phyloP scores from a whole-genome alignment of 2,888 invertebrate genomes.

The Aporophyla nigra region DNA sequence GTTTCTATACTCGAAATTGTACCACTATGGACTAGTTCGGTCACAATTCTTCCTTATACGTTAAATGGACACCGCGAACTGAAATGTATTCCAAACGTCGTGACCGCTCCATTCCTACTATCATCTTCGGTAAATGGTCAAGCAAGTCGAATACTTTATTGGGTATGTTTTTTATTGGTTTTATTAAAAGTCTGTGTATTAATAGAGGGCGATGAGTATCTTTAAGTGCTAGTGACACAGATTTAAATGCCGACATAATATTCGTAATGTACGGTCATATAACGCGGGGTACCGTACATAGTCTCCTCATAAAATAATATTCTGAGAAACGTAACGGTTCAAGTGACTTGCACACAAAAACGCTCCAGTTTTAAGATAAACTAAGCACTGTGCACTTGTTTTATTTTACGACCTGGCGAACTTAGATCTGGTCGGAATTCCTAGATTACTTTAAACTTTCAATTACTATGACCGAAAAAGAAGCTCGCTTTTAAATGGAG shows the following conservation, averaged over 20 bases:
- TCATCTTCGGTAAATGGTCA: conserved; percentile 58
- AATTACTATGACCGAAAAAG: conserved; percentile 60
- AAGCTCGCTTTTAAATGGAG: conserved; percentile 32
- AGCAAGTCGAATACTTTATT: conserved; percentile 66
- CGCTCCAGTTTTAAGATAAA: conserved; percentile 83
- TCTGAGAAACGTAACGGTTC: conserved; percentile 86
- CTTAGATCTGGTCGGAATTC: conserved; percentile 80
- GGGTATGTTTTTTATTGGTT: conserved; percentile 70
- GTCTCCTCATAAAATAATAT: conserved; percentile 78
- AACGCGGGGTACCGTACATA: conserved; percentile 81
- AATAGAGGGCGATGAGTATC: conserved; percentile 81
- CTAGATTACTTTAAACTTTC: conserved; percentile 68
- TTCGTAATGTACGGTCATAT: conserved; percentile 80
- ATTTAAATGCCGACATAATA: conserved; percentile 81
- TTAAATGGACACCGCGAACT: conserved; percentile 75
- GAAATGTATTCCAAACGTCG: conserved; percentile 72
- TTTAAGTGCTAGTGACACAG: conserved; percentile 82
- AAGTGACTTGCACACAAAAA: conserved; percentile 77
- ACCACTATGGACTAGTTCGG: conserved; percentile 71
- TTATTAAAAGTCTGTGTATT: conserved; percentile 76
- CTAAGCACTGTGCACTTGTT: conserved; percentile 72
- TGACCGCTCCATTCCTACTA: conserved; percentile 73
- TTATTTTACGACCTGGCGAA: conserved; percentile 78
- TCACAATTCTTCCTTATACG: conserved; percentile 77
- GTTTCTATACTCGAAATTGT: conserved; percentile 74